A percentile compares a stretch with the other conserved stretches of the same genome.
These are phyloP conservation scores for Eristalis tenax DNA, from an alignment of 2,888 invertebrate species.

Conservation along the genomic window DNA sequence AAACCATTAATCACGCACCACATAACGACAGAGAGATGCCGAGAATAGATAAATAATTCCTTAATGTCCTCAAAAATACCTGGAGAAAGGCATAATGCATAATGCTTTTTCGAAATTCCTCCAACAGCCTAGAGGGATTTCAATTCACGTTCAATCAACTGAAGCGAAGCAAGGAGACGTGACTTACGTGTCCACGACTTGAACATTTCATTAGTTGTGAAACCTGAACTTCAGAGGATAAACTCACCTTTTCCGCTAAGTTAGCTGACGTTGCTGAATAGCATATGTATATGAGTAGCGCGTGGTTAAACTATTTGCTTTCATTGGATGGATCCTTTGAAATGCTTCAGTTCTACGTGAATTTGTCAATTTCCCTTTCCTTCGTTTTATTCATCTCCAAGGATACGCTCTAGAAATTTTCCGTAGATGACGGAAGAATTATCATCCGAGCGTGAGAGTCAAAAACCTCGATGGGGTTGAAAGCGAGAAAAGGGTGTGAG, in stretches of 20 bases:
- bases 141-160: not conserved
- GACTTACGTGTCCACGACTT: not conserved
- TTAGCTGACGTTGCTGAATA: not conserved
- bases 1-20: not conserved
- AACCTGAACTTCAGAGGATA: not conserved
- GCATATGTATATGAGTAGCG: not conserved
- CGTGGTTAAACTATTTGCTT: not conserved
- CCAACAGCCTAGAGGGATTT: not conserved
- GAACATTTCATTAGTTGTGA: not conserved
- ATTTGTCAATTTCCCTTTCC: not conserved
- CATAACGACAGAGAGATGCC: not conserved
- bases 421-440: not conserved
- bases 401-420: not conserved
- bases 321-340: not conserved
- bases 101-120: not conserved
- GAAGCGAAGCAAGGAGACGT: not conserved
- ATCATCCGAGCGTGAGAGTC: conserved; percentile 22
- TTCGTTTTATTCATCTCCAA: not conserved
- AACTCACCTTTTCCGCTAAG: not conserved
- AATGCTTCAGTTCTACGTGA: not conserved
- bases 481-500: conserved; percentile 7
- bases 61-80: not conserved
- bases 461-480: conserved; percentile 12
- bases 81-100: not conserved
- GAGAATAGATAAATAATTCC: not conserved